A percentile compares a stretch with the other conserved stretches of the same genome.
These are phyloP conservation scores for Astur gentilis DNA, from an alignment of 2,113 vertebrate species.

Conservation along the genomic window DNA sequence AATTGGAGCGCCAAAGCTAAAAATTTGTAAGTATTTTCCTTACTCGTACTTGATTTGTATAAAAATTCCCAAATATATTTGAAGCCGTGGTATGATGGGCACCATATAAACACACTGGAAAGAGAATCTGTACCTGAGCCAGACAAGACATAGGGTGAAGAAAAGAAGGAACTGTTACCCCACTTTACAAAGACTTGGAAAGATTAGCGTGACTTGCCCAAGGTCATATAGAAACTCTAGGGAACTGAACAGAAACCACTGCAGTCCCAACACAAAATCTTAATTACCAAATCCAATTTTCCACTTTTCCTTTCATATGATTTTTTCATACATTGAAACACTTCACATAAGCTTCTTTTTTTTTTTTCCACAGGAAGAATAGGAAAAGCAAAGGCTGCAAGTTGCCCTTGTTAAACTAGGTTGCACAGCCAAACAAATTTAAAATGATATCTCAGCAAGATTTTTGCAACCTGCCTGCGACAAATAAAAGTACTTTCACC, in stretches of 20 bases:
- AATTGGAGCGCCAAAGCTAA: neutral
- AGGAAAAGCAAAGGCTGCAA: constrained; percentile 15
- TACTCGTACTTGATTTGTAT: neutral
- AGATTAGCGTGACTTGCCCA: neutral
- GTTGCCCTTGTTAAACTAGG: constrained; percentile 28
- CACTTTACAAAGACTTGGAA: neutral
- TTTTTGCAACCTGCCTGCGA: constrained; percentile 12
- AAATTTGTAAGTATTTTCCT: neutral
- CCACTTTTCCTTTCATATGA: neutral
- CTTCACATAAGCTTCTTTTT: neutral
- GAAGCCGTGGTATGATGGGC: neutral
- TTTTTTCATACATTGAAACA: neutral
- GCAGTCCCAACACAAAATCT: neutral
- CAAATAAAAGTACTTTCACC: constrained; percentile 36
- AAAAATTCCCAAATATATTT: neutral
- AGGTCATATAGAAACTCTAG: neutral
- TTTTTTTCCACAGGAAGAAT: neutral
- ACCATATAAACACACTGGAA: neutral
- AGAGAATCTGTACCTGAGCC: neutral
- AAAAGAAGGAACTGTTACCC: neutral
- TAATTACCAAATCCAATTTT: constrained; percentile 37
- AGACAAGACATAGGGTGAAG: neutral
- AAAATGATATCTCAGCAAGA: constrained; percentile 55
- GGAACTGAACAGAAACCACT: neutral
- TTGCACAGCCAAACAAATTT: constrained; percentile 21